Conservation (phyloP, 2,797 vertebrate genomes). For the Myiotriccus ornatus region DNA sequence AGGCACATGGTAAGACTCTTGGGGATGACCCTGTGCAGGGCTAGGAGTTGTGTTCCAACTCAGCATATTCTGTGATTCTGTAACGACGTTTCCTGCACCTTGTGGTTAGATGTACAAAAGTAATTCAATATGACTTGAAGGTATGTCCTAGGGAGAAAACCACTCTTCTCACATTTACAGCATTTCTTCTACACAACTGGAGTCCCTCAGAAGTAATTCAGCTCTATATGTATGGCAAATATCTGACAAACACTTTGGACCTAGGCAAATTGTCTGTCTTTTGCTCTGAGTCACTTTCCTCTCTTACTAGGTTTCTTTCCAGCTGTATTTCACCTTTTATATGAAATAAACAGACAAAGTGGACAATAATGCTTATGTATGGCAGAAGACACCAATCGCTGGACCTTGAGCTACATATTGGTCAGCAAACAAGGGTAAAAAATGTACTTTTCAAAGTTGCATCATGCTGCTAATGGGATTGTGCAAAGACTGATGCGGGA, state of each 20-base stretch:
- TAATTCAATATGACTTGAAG: neutral
- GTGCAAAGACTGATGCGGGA: neutral
- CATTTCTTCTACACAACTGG: neutral
- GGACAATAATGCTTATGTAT: neutral
- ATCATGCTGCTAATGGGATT: fast-evolving
- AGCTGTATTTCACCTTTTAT: neutral
- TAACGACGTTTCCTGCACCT: neutral
- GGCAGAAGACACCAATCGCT: neutral
- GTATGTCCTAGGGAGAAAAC: neutral
- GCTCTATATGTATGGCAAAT: neutral
- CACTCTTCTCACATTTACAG: neutral
- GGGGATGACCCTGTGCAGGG: neutral
- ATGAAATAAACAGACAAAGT: neutral
- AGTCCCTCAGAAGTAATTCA: neutral
- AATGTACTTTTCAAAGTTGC: neutral
- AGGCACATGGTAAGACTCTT: neutral
- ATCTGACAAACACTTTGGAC: neutral
- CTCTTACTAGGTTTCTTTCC: neutral
- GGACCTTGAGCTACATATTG: neutral
- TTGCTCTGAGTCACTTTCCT: neutral
- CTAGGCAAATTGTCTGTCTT: neutral
- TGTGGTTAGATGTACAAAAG: neutral
- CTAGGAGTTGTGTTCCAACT: neutral
- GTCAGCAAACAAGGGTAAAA: neutral
- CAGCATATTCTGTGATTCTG: neutral